Base-by-base conservation (phyloP, 2,888 invertebrate species). In the Temnothorax unifasciatus region DNA sequence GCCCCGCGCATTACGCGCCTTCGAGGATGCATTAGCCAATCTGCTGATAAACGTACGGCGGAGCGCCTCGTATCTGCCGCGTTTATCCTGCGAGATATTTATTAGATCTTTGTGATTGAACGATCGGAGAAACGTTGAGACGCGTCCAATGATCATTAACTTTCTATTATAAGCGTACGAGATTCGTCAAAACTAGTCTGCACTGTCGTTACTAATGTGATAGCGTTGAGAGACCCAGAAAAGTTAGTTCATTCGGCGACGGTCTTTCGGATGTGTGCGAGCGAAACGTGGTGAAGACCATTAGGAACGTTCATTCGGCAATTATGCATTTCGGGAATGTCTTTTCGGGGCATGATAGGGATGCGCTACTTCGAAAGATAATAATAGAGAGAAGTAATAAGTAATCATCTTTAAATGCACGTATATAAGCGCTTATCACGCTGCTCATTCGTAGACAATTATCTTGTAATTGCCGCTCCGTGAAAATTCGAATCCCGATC, bases 31-130 rank as follows among this genome's bases (percentile, higher is more conserved):
- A 81, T 81, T 61, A 73, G 59, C 47, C 41, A 5, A 25, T 3
- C 29, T 4, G 73, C 79, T 73, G 76, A 82, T 63, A 75, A 82
- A 82, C 52, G 85, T 71, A 66, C 76, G 89, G 41, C 74, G 18
- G 18, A 25, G 9, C 29, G 50, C 25, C 47, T 34, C 41, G 63
- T 50, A 44, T 29, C n/a, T 71, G 50, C 15, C 52, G 29, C 69
- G 57, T 47, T 73, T 38, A 59, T 73, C 73, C 38, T 38, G 25
- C 47, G 47, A 25, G 57, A 73, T 59, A 79, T 68, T 68, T 71
- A 52, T 73, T 38, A 21, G 59, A 73, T 9, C 29, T 69, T 57
- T 29, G 54, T 25, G 25, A 25, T 68, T 29, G 77, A 68, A 71
- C 79, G 79, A 47, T 71, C 47, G 64, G 64, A 18, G 44, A 69